phyloP scores from a whole-genome alignment of 2,888 invertebrate species.

The Epicampocera succincta region DNA sequence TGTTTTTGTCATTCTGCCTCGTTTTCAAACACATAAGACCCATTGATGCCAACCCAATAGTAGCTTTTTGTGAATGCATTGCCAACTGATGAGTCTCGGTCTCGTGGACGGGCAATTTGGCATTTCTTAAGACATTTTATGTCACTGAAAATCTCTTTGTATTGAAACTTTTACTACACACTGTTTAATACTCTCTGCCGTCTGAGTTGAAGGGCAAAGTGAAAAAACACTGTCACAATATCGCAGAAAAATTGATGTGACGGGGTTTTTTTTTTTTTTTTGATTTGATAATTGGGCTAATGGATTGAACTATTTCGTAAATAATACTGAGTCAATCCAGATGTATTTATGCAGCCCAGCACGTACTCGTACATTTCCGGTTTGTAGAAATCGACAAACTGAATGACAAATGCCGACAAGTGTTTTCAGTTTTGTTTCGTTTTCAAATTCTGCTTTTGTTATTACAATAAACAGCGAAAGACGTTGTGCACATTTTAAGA shows the following conservation, averaged over 20 bases:
- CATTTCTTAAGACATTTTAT: no score
- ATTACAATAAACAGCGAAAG: conserved; percentile 33
- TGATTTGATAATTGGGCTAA: conserved; percentile 15
- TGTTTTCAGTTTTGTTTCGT: conserved; percentile 26
- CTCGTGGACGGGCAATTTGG: no score
- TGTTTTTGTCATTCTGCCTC: no score
- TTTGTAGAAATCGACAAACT: conserved; percentile 1
- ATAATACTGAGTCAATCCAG: not conserved
- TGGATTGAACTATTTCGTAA: not conserved
- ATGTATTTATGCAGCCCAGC: no score
- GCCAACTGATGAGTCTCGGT: no score
- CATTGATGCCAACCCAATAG: no score
- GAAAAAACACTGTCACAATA: not conserved
- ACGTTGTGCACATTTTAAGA: not conserved
- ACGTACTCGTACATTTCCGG: conserved; percentile 28
- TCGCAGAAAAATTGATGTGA: not conserved
- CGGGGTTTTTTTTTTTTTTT: no score
- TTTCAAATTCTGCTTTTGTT: conserved; percentile 14
- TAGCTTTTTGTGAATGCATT: no score
- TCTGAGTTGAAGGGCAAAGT: not conserved
- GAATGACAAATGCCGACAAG: conserved; percentile 45
- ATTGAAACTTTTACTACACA: no score
- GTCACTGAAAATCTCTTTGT: no score
- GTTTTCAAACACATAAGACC: no score
- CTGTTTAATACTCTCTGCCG: not conserved